Evolutionary conservation across 2,888 invertebrate genomes (phyloP).

Genomic region (Hymenopus coronatus): DNA sequence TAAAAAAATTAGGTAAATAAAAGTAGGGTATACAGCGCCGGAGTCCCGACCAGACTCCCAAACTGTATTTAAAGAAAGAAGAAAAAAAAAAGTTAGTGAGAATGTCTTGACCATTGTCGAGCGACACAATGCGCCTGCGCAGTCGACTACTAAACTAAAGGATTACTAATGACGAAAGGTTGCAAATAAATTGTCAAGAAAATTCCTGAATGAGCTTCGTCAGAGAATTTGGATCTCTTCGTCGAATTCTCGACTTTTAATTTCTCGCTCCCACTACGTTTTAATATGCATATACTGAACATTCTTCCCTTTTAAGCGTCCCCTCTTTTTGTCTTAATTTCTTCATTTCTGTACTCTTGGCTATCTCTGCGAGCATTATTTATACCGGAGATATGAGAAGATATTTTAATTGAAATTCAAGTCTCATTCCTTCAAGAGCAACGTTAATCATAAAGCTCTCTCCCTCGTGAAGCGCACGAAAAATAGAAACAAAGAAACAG

Average conservation of each 20-base stretch:
- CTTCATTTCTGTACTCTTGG: neutral
- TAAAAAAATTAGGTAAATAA: no score
- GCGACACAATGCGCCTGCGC: no score
- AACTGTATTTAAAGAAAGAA: no score
- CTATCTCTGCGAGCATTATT: neutral
- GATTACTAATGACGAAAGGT: no score
- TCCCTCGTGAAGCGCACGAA: neutral
- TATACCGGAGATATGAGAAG: neutral
- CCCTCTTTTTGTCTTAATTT: neutral
- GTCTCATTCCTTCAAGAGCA: neutral
- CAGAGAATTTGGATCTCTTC: neutral
- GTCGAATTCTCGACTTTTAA: neutral
- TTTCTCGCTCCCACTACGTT: neutral
- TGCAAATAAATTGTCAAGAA: neutral
- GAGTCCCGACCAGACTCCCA: no score
- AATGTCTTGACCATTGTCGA: no score
- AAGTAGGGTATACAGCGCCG: no score
- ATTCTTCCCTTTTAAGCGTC: neutral
- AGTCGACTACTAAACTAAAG: no score
- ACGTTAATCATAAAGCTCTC: neutral
- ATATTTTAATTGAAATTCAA: neutral
- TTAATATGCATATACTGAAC: neutral
- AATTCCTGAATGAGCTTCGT: neutral
- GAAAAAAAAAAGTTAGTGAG: no score
- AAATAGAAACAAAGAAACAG: neutral